Base-by-base conservation (phyloP, 1,140 invertebrate species). In the Argopecten irradians region DNA sequence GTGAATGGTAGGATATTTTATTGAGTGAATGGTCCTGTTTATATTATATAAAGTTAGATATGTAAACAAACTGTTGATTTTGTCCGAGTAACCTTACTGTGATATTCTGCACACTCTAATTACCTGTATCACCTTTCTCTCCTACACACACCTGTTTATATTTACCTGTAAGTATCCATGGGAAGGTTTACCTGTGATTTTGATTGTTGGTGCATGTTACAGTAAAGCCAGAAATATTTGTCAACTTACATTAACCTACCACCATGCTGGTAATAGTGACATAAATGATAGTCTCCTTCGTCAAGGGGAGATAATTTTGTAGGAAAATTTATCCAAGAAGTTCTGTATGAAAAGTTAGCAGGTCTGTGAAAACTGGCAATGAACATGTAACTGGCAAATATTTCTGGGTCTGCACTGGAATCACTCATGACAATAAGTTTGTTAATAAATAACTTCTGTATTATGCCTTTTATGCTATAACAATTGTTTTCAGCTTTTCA, bases 81-180 rank as follows among this genome's bases (percentile, higher is more conserved):
- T 46, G 43, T n/a, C n/a, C n/a, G n/a, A n/a, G n/a, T n/a, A n/a
- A n/a, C n/a, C n/a, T n/a, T n/a, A 46, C 19, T 46, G 2, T 46
- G 14, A 16, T 46, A 19, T 46, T 28, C 1, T 71, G n/a, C 28
- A 5, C 55, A n/a, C 55, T 71, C 55, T 28, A 28, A 28, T 28
- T 0, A 11, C 5, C 55, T 71, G n/a, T 71, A n/a, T 71, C 55
- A 28, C n/a, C 55, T 71, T n/a, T 71, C 16, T 71, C 55, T 28
- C n/a, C 55, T 2, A 71, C 16, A 16, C 5, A 71, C 55, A 71
- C 55, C 55, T 71, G 55, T 71, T n/a, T 71, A n/a, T n/a, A 5
- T 71, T 71, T 71, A 71, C 55, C 14, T 71, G 55, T 71, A 71
- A 71, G 55, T 71, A 71, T 71, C 55, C 55, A 71, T n/a, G n/a